phyloP scores from a whole-genome alignment of 2,888 invertebrate species.

The Dolichopus griseipennis region DNA sequence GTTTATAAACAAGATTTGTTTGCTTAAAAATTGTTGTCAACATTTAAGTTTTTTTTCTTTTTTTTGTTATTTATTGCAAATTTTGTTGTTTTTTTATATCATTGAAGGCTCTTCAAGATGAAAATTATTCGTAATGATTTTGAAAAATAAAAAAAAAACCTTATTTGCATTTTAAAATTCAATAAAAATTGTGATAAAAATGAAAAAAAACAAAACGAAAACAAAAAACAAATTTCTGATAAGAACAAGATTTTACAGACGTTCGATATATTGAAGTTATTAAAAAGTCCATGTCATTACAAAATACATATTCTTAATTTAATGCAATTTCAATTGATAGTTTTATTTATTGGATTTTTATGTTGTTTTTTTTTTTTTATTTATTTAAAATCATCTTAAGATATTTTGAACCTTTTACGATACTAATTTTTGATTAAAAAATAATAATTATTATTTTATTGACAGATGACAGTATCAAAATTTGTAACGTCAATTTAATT shows the following conservation, averaged over 20 bases:
- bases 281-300: slow-evolving; percentile 4
- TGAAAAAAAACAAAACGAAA: neutral
- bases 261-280: neutral
- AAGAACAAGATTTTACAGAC: neutral
- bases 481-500: no score
- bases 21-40: no score
- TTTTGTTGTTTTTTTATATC: neutral
- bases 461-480: no score
- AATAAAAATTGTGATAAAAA: neutral
- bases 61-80: no score
- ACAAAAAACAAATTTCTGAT: neutral
- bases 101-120: neutral
- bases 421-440: no score
- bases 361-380: neutral
- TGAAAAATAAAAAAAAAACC: neutral
- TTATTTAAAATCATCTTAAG: no score
- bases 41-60: no score
- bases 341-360: slow-evolving; percentile 2
- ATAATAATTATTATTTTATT: no score
- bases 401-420: no score
- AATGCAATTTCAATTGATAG: neutral
- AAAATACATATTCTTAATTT: neutral
- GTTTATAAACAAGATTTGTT: neutral
- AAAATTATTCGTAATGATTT: neutral
- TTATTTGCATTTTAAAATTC: neutral